phyloP scores from a whole-genome alignment of 2,888 invertebrate species.

The Platerodrilus igneus region DNA sequence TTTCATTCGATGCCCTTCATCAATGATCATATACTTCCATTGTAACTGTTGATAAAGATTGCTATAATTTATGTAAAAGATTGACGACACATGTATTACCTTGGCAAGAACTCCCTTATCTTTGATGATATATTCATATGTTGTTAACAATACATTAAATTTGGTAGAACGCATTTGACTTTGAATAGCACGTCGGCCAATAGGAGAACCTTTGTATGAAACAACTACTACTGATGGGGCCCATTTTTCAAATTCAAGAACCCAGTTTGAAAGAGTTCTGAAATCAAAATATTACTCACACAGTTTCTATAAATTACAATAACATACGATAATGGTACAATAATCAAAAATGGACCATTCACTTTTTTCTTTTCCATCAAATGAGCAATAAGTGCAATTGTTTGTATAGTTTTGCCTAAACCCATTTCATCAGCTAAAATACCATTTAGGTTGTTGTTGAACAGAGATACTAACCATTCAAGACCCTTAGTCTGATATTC shows the following conservation, averaged over 20 bases:
- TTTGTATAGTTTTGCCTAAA: constrained; percentile 96
- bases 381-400: constrained; percentile 93
- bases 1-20: constrained; percentile 99
- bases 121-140: constrained; percentile 99
- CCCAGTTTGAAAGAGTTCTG: constrained; percentile 97
- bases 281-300: constrained; percentile 27
- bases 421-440: constrained; percentile 99
- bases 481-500: constrained; percentile 97
- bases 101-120: constrained; percentile 95
- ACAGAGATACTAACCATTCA: constrained; percentile 97
- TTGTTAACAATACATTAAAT: constrained; percentile 96
- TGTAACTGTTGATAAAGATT: constrained; percentile 59
- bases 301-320: too few species aligned
- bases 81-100: constrained; percentile 52
- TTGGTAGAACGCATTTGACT: constrained; percentile 87
- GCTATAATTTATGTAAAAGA: too few species aligned
- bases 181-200: constrained; percentile 75
- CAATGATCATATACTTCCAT: constrained; percentile 99
- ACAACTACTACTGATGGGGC: constrained; percentile 89
- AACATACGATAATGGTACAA: constrained; percentile 91
- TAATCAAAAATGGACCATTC: constrained; percentile 95
- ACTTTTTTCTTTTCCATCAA: constrained; percentile 98
- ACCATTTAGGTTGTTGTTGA: constrained; percentile 98
- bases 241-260: constrained; percentile 98
- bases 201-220: constrained; percentile 93